These are phyloP conservation scores for Elysia crispata DNA, from an alignment of 2,888 invertebrate genomes.

Conservation along the genomic window DNA sequence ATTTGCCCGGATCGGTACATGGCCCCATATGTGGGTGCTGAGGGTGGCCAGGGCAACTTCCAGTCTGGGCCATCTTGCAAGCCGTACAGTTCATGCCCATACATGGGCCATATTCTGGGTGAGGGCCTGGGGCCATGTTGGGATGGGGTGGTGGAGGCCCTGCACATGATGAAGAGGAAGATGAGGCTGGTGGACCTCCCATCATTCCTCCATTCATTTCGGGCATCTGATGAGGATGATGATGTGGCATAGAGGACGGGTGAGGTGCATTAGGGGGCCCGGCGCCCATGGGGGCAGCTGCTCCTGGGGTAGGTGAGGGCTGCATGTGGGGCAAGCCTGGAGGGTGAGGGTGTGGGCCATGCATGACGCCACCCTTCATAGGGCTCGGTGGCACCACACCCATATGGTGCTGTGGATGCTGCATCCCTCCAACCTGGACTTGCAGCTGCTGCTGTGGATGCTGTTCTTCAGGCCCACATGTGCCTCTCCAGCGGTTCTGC, in stretches of 20 bases:
- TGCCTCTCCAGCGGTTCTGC: background rate
- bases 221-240: constrained; percentile 31
- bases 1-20: too few species aligned
- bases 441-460: background rate
- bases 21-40: too few species aligned
- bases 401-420: background rate
- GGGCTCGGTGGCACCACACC: constrained; percentile 3
- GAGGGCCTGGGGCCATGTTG: constrained; percentile 42
- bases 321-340: constrained; percentile 50
- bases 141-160: constrained; percentile 22
- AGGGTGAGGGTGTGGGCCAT: constrained; percentile 29
- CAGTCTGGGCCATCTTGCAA: constrained; percentile 30
- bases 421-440: constrained; percentile 23
- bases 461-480: background rate
- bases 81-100: constrained; percentile 44
- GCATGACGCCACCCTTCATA: constrained; percentile 39
- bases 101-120: constrained; percentile 49
- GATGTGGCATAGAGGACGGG: too few species aligned
- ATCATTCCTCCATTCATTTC: constrained; percentile 32
- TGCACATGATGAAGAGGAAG: background rate
- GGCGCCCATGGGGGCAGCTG: constrained; percentile 47
- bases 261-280: background rate
- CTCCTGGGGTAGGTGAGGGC: constrained; percentile 44
- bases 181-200: constrained; percentile 16
- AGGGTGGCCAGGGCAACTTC: too few species aligned